Percentiles rank a stretch among this genome's conserved stretches.
Conservation (phyloP, 1,140 invertebrate species). For the Psix sp. region DNA sequence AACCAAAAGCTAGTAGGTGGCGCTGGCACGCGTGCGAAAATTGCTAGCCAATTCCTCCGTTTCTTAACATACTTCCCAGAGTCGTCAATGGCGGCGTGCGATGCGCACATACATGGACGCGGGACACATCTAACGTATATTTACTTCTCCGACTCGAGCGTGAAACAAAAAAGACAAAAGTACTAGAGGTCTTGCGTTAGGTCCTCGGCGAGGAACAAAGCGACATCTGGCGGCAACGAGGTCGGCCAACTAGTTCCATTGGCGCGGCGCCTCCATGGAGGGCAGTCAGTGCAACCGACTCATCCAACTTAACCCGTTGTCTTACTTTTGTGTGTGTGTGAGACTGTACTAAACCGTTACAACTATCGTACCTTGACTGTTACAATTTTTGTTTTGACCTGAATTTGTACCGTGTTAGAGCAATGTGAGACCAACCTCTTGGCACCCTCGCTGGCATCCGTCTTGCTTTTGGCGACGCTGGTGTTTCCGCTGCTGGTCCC, state of each 20-base stretch:
- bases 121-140: constrained; percentile 1
- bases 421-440: constrained; percentile 78
- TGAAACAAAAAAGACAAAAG: constrained; percentile 66
- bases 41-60: constrained; percentile 75
- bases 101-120: constrained; percentile 39
- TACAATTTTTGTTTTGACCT: constrained; percentile 55
- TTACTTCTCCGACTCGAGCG: constrained; percentile 26
- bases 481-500: constrained; percentile 64
- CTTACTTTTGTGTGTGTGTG: constrained; percentile 46
- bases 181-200: constrained; percentile 72
- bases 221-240: constrained; percentile 68
- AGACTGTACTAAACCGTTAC: no score
- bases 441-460: constrained; percentile 72
- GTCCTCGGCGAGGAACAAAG: constrained; percentile 56
- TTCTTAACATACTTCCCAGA: constrained; percentile 76
- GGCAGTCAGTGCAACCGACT: constrained; percentile 44
- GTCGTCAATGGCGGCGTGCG: constrained; percentile 70
- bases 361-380: constrained; percentile 34
- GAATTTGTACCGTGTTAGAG: constrained; percentile 70
- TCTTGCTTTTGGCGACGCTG: constrained; percentile 73
- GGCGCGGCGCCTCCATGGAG: constrained; percentile 50
- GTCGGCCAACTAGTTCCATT: constrained; percentile 54
- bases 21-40: no score
- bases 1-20: no score
- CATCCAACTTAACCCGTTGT: constrained; percentile 57